These are phyloP conservation scores for Pungitius pungitius DNA, from an alignment of 2,113 vertebrate species.

Conservation along the genomic window DNA sequence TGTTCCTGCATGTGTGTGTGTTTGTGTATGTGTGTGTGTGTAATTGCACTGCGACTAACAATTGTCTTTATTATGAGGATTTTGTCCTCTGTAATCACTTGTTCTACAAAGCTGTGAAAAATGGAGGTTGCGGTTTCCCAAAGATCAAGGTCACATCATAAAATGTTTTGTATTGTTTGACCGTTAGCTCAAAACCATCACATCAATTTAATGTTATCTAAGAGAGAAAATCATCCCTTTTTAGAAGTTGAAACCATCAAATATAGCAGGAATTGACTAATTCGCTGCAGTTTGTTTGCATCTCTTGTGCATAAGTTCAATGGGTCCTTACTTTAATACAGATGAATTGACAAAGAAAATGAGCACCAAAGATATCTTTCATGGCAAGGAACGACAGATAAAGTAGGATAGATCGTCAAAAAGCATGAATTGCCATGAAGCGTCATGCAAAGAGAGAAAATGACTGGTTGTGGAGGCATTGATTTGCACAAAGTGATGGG, in stretches of 20 bases:
- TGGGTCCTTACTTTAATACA: background rate
- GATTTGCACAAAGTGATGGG: slow-evolving; percentile 21
- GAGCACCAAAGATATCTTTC: background rate
- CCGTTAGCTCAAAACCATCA: background rate
- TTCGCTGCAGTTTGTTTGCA: background rate
- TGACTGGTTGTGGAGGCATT: slow-evolving; percentile 2
- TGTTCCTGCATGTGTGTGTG: background rate
- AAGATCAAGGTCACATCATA: background rate
- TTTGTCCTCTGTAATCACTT: background rate
- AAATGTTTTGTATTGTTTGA: background rate
- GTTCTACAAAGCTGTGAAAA: background rate
- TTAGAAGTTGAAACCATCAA: background rate
- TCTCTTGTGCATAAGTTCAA: background rate
- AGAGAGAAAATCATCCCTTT: background rate
- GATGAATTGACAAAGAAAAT: background rate
- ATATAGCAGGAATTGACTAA: background rate
- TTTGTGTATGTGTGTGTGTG: background rate
- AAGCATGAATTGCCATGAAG: background rate
- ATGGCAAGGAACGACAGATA: background rate
- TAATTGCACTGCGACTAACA: background rate
- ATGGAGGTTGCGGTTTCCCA: background rate
- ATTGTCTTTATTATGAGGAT: slow-evolving; percentile 9
- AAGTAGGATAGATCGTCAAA: slow-evolving; percentile 9
- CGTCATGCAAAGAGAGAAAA: background rate
- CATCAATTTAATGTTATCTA: background rate